phyloP scores from a whole-genome alignment of 2,888 invertebrate genomes.

The Chorisops tibialis region DNA sequence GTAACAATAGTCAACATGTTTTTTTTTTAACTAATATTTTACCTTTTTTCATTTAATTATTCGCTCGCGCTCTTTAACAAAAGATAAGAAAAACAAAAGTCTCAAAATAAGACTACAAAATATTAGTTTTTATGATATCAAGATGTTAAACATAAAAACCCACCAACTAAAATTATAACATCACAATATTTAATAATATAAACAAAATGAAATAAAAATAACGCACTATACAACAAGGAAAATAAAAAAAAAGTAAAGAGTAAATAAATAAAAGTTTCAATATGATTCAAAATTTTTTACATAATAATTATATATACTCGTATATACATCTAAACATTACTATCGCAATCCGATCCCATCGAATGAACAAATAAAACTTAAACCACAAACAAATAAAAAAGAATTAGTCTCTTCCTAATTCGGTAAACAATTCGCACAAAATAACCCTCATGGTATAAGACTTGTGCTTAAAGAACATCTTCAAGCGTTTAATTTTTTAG shows the following conservation, averaged over 20 bases:
- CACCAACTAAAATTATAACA: constrained; percentile 22
- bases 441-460: no score
- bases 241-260: constrained; percentile 18
- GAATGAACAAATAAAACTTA: no score
- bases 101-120: constrained; percentile 26
- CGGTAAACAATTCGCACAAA: no score
- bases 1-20: constrained; percentile 25
- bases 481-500: constrained; percentile 2
- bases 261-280: no score
- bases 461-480: constrained; percentile 7
- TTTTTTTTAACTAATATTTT: not conserved
- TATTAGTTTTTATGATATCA: constrained; percentile 20
- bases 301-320: no score
- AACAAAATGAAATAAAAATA: not conserved
- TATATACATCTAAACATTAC: no score
- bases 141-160: constrained; percentile 25
- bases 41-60: not conserved
- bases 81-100: constrained; percentile 6
- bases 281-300: no score
- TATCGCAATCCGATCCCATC: no score
- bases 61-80: no score
- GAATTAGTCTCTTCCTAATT: no score
- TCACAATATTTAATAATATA: constrained; percentile 6
- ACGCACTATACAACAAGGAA: constrained; percentile 22
- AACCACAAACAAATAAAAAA: no score